phyloP scores from a whole-genome alignment of 2,888 invertebrate genomes.

The Microdon myrmicae region DNA sequence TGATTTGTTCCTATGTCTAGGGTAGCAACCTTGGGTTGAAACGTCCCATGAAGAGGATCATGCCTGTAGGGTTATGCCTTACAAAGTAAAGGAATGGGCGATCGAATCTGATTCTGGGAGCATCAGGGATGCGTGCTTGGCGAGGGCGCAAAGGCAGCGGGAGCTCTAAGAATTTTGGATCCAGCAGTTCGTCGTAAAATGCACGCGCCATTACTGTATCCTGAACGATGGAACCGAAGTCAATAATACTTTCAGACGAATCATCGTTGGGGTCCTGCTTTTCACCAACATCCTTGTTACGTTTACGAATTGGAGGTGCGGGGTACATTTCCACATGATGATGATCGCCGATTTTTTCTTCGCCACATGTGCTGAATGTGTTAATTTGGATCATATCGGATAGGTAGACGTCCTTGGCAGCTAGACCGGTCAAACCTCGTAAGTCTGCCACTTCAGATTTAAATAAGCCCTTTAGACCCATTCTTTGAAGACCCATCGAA shows the following conservation, averaged over 20 bases:
- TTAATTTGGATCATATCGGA: conserved; percentile 86
- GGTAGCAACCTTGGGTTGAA: conserved; percentile 86
- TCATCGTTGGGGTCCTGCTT: conserved; percentile 58
- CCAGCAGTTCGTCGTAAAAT: conserved; percentile 74
- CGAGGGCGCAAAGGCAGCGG: conserved; percentile 77
- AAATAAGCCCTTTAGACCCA: conserved; percentile 86
- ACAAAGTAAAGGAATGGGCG: conserved; percentile 90
- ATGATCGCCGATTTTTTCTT: conserved; percentile 75
- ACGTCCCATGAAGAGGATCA: conserved; percentile 87
- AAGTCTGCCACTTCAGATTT: conserved; percentile 81
- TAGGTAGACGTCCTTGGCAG: conserved; percentile 81
- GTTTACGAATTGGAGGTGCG: conserved; percentile 72
- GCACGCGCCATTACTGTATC: conserved; percentile 73
- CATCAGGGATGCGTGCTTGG: conserved; percentile 77
- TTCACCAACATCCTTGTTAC: conserved; percentile 63
- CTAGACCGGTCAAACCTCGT: conserved; percentile 81
- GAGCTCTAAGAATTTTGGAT: conserved; percentile 69
- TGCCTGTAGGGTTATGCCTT: conserved; percentile 90
- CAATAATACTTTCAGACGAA: conserved; percentile 61
- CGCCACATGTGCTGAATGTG: conserved; percentile 85
- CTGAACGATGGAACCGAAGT: conserved; percentile 65
- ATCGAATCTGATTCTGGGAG: conserved; percentile 82
- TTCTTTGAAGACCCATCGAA: conserved; percentile 78
- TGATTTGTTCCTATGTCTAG: conserved; percentile 62
- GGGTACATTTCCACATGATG: conserved; percentile 87